Conservation (phyloP, 2,113 vertebrate species). For the Platichthys flesus region DNA sequence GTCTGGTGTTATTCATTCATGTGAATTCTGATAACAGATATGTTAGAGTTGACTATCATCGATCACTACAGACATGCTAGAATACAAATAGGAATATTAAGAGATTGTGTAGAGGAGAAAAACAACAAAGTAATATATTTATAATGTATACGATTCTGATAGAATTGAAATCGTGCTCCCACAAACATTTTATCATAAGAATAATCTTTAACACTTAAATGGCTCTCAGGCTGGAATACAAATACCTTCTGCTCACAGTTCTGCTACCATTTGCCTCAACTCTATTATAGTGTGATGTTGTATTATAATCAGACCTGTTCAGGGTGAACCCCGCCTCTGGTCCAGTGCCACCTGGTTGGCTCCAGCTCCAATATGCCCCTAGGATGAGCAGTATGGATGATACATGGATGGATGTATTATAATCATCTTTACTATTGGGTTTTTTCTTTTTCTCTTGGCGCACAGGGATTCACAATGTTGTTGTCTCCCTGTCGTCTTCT, state of each 20-base stretch:
- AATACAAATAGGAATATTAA: background rate
- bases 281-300: background rate
- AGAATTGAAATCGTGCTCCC: constrained; percentile 21
- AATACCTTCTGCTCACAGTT: constrained; percentile 6
- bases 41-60: too few species aligned
- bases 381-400: too few species aligned
- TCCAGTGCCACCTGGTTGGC: too few species aligned
- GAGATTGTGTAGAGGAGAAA: background rate
- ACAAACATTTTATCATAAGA: constrained; percentile 32
- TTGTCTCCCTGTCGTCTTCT: constrained; percentile 16
- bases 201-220: constrained; percentile 30
- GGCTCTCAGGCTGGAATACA: constrained; percentile 5
- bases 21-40: too few species aligned
- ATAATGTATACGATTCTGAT: background rate
- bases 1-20: too few species aligned
- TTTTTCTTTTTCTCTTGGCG: too few species aligned
- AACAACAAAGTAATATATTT: background rate
- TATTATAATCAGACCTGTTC: background rate
- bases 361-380: too few species aligned
- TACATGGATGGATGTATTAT: too few species aligned
- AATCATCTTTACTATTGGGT: too few species aligned
- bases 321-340: too few species aligned
- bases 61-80: background rate
- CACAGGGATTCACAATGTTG: background rate
- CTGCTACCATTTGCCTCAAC: background rate